phyloP scores from a whole-genome alignment of 2,113 vertebrate genomes.

The Jacana jacana region DNA sequence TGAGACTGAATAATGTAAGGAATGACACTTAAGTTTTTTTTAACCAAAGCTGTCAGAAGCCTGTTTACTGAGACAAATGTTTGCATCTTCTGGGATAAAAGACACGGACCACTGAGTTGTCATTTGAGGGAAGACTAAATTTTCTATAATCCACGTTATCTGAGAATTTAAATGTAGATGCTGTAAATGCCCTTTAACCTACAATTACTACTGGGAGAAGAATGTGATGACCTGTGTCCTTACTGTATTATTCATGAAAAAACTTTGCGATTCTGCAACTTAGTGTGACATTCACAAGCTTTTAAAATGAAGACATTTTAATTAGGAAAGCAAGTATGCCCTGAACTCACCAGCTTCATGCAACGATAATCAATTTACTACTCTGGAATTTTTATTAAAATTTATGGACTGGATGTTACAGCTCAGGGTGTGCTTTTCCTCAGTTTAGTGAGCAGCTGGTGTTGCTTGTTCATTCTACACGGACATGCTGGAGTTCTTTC shows the following conservation, averaged over 20 bases:
- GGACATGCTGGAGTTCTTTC: fast-evolving
- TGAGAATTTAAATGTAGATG: slow-evolving; percentile 9
- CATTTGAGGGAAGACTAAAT: neutral
- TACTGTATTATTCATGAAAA: neutral
- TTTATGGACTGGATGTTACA: neutral
- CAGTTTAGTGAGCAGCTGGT: neutral
- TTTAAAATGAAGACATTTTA: neutral
- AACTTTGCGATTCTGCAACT: neutral
- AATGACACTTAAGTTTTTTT: neutral
- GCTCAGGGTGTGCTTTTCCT: neutral
- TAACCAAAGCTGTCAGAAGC: neutral
- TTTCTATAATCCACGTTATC: neutral
- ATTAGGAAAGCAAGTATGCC: neutral
- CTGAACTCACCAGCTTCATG: neutral
- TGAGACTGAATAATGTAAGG: neutral
- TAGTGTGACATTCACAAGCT: neutral
- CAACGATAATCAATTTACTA: neutral
- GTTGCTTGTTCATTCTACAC: neutral
- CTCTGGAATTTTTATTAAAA: neutral
- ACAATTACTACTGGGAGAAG: neutral
- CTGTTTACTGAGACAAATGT: neutral
- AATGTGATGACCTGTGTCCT: neutral
- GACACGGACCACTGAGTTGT: neutral
- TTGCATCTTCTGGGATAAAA: neutral
- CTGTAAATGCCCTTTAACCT: neutral